These are phyloP conservation scores for Siderastrea siderea DNA, from an alignment of 92 coral and sea anemone species.

Conservation along the genomic window DNA sequence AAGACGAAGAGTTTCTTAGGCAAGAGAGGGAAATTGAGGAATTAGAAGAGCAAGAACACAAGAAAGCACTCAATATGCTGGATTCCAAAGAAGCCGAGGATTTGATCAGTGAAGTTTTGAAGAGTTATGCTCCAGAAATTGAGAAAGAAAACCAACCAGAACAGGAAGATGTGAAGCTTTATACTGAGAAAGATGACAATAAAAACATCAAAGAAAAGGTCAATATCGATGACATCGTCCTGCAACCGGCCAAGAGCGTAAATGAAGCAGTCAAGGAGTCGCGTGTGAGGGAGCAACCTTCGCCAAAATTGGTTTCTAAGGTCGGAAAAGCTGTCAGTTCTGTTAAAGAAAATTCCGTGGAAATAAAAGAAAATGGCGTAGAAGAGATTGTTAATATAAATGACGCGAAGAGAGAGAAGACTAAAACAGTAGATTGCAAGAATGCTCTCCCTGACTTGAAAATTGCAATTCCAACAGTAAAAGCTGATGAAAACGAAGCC, in stretches of 20 bases:
- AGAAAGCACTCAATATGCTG: constrained; percentile 48
- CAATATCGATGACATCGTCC: constrained; percentile 40
- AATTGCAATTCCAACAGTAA: constrained; percentile 1
- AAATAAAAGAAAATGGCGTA: background rate
- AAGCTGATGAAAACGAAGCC: constrained; percentile 17
- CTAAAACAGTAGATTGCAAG: background rate
- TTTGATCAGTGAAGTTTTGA: constrained; percentile 75
- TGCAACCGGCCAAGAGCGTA: constrained; percentile 12
- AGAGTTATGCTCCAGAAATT: constrained; percentile 79
- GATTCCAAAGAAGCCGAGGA: constrained; percentile 67
- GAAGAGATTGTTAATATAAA: background rate
- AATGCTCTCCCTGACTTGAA: background rate
- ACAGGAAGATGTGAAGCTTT: constrained; percentile 8
- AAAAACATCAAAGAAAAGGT: constrained; percentile 36
- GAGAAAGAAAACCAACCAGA: constrained; percentile 39
- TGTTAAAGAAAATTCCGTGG: background rate
- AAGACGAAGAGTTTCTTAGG: constrained; percentile 47
- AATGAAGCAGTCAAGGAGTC: background rate
- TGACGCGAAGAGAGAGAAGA: background rate
- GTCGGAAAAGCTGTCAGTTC: background rate
- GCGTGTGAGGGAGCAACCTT: background rate
- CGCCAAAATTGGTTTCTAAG: background rate
- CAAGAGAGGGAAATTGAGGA: constrained; percentile 22
- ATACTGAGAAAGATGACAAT: constrained; percentile 45
- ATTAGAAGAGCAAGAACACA: constrained; percentile 15